These are phyloP conservation scores for Rhabdornis inornatus DNA, from an alignment of 2,113 vertebrate genomes.

Conservation along the genomic window DNA sequence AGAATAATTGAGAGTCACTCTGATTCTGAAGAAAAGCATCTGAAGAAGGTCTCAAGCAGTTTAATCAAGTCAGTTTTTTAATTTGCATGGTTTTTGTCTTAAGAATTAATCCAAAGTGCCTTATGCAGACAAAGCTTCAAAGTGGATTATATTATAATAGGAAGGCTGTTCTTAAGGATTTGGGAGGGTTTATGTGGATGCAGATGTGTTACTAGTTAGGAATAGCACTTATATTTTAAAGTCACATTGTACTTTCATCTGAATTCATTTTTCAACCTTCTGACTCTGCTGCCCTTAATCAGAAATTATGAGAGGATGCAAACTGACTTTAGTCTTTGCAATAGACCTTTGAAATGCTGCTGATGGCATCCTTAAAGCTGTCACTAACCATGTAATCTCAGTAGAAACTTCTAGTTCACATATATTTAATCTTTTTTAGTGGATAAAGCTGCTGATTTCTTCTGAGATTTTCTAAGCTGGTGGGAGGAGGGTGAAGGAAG, in stretches of 20 bases:
- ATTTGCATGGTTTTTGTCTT: neutral
- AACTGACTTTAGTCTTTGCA: neutral
- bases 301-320: neutral
- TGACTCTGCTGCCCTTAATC: neutral
- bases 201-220: neutral
- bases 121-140: neutral
- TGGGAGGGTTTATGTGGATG: neutral
- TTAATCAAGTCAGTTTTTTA: neutral
- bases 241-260: neutral
- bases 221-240: slow-evolving; percentile 23
- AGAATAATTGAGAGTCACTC: neutral
- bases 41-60: neutral
- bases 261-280: neutral
- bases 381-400: neutral
- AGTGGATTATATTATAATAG: slow-evolving; percentile 26
- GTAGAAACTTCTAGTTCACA: neutral
- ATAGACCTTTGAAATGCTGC: neutral
- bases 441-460: neutral
- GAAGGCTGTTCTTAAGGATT: slow-evolving; percentile 25
- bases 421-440: neutral
- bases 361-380: neutral
- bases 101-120: neutral
- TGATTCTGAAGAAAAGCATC: neutral
- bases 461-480: neutral
- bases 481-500: neutral